A percentile compares a stretch with the other conserved stretches of the same genome.
phyloP scores from a whole-genome alignment of 2,888 invertebrate genomes.

The Acleris sparsana region DNA sequence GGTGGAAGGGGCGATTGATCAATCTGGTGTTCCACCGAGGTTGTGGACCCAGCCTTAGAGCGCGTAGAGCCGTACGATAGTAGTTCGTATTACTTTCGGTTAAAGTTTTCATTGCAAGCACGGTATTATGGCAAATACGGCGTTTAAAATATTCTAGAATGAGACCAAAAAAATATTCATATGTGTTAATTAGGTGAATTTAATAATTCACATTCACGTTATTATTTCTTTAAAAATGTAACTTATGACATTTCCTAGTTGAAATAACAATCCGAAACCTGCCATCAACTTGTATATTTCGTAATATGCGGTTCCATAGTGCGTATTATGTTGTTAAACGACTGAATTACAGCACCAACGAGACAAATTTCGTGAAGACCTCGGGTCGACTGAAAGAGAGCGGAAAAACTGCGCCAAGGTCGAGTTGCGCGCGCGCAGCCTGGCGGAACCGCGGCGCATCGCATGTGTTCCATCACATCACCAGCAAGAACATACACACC shows the following conservation, averaged over 20 bases:
- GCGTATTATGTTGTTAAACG: slow-evolving; percentile 39
- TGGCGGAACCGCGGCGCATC: slow-evolving; percentile 65
- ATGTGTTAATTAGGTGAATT: no score
- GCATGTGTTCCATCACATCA: slow-evolving; percentile 33
- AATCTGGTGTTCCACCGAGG: slow-evolving; percentile 49
- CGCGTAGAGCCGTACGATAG: background rate
- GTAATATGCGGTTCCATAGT: background rate
- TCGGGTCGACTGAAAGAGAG: slow-evolving; percentile 79
- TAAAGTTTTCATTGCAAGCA: no score
- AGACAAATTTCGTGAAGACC: slow-evolving; percentile 55
- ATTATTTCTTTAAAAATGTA: no score
- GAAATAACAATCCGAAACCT: no score
- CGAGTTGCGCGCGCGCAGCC: slow-evolving; percentile 72
- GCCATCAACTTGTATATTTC: background rate
- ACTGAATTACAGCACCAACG: slow-evolving; percentile 47
- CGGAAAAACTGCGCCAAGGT: slow-evolving; percentile 82
- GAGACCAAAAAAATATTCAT: no score
- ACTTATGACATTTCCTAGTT: no score
- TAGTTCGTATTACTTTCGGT: background rate
- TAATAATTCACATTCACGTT: no score
- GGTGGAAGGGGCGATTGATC: slow-evolving; percentile 56
- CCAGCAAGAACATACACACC: background rate
- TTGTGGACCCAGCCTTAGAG: slow-evolving; percentile 35
- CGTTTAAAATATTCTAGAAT: no score
- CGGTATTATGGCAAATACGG: no score